Evolutionary conservation across 1,140 invertebrate genomes (phyloP).

Genomic region (Tetraneura akinire): DNA sequence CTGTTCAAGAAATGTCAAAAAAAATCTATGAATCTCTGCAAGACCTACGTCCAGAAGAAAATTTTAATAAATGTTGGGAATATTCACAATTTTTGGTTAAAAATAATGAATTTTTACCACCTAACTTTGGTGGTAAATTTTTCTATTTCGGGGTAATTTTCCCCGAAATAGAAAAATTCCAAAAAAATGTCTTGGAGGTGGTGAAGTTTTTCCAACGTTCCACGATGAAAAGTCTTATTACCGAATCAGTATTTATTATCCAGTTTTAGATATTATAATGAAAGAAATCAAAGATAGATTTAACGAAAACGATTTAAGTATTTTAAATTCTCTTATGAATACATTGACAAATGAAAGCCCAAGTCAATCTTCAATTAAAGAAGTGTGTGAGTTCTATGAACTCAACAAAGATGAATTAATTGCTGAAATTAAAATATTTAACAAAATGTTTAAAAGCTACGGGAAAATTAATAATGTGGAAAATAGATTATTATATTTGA

Average conservation of each 20-base stretch:
- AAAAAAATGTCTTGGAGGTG: neutral
- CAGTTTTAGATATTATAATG: constrained; percentile 9
- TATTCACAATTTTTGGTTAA: neutral
- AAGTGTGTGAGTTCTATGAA: constrained; percentile 10
- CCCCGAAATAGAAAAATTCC: neutral
- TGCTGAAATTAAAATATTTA: no score
- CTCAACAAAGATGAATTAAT: constrained; percentile 1
- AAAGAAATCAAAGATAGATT: constrained; percentile 2
- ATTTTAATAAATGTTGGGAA: constrained; percentile 12
- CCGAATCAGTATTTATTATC: constrained; percentile 1
- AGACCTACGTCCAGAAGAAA: constrained; percentile 8
- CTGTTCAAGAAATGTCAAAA: constrained; percentile 1
- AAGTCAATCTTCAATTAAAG: constrained; percentile 12
- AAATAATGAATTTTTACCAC: constrained; percentile 14
- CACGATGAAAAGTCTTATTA: constrained; percentile 11
- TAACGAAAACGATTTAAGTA: neutral
- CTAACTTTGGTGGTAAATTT: no score
- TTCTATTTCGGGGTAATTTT: no score
- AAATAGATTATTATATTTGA: neutral
- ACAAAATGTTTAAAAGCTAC: no score
- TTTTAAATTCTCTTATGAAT: neutral
- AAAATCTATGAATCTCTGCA: neutral
- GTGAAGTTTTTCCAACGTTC: neutral
- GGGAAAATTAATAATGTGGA: neutral
- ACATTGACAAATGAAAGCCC: neutral